Base-by-base conservation (phyloP, 2,113 vertebrate genomes). In the Porphyrio hochstetteri region DNA sequence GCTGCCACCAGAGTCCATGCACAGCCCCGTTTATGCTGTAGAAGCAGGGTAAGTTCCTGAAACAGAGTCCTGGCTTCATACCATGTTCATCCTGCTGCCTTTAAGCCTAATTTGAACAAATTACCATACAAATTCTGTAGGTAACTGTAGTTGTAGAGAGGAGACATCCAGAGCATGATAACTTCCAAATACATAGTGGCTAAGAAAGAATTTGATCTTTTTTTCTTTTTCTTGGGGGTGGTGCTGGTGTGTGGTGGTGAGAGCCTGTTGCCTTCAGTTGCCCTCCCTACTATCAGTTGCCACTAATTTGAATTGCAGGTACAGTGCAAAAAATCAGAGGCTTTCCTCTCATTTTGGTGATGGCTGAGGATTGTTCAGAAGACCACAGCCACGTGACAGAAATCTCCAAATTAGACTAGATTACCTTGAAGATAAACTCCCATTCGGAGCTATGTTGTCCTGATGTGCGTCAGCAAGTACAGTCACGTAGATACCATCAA, bases 381-480 rank as follows among this genome's bases (percentile, higher is more conserved):
- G 60, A 40, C 65, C 44, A 23, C 27, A n/a, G 61, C n/a, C 78
- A 13, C 5, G 56, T 64, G 67, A 79, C 7, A 6, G 18, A 92
- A 88, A 16, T 50, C 48, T 50, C 31, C 72, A 85, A 61, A 4
- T 29, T 3, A 63, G 42, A 27, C n/a, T 44, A 70, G 75, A 71
- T 84, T 78, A 77, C 79, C 63, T 50, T 88, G 38, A 76, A 77
- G 87, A 90, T 80, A 70, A 95, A 5, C n/a, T 77, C 36, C 36
- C 35, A 10, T 63, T 78, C 75, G 64, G 91, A 84, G 18, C 42
- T 60, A 8, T 55, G 40, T 88, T 82, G 55, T 90, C 53, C 33
- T 90, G 79, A 25, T 90, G 38, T 61, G 44, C 17, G 80, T 91
- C 94, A 96, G 68, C 91, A 90, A 93, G 61, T 88, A 68, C 70